phyloP scores from a whole-genome alignment of 2,888 invertebrate species.

The Andrena bicolor region DNA sequence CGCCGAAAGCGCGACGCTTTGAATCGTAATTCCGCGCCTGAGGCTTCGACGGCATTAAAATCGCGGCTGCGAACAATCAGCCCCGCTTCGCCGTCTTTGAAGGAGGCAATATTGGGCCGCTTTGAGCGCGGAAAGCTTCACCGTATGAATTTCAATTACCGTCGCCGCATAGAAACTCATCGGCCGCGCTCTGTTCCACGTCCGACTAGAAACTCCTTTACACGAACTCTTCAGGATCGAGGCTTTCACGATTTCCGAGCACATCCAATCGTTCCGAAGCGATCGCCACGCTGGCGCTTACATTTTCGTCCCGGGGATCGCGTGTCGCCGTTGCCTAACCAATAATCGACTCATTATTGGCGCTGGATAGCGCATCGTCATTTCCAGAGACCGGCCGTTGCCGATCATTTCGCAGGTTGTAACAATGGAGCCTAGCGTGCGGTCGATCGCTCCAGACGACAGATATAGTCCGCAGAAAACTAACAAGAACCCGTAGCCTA shows the following conservation, averaged over 20 bases:
- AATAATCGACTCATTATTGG: slow-evolving; percentile 42
- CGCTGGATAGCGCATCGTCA: slow-evolving; percentile 13
- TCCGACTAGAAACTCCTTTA: not conserved
- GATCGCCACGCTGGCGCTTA: not conserved
- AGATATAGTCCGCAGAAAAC: slow-evolving; percentile 63
- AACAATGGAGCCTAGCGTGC: slow-evolving; percentile 48
- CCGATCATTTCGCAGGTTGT: slow-evolving; percentile 11
- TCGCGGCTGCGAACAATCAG: slow-evolving; percentile 71
- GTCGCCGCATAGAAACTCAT: not conserved
- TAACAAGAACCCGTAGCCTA: slow-evolving; percentile 51
- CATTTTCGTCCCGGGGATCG: not conserved
- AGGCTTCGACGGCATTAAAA: slow-evolving; percentile 51
- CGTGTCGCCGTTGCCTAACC: slow-evolving; percentile 20
- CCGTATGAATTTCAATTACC: slow-evolving; percentile 76
- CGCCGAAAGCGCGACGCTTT: slow-evolving; percentile 49
- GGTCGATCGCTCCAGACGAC: not conserved
- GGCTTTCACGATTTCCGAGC: too few relatives aligned
- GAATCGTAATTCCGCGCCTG: slow-evolving; percentile 56
- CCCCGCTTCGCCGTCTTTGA: slow-evolving; percentile 75
- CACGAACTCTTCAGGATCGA: not conserved
- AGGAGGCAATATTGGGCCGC: slow-evolving; percentile 75
- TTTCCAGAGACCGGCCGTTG: slow-evolving; percentile 5
- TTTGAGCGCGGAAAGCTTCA: slow-evolving; percentile 71
- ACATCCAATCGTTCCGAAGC: too few relatives aligned
- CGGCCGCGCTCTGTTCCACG: slow-evolving; percentile 8